A percentile compares a stretch with the other conserved stretches of the same genome.
These are phyloP conservation scores for Leptinotarsa texana DNA, from an alignment of 1,140 invertebrate genomes.

Conservation along the genomic window DNA sequence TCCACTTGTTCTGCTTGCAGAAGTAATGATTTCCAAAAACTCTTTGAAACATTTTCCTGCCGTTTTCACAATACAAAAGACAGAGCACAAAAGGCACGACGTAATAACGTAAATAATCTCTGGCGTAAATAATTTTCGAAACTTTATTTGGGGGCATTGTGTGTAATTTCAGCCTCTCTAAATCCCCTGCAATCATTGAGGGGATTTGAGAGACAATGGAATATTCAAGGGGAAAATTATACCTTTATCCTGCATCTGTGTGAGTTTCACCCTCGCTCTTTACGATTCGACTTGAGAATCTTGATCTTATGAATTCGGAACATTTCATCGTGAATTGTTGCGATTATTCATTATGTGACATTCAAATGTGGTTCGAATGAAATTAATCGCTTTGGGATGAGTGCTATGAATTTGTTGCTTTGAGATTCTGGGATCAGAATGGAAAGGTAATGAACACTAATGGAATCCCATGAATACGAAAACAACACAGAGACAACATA, in stretches of 20 bases:
- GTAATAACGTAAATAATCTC: slow-evolving; percentile 33
- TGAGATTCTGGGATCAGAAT: too few relatives aligned
- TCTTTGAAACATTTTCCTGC: slow-evolving; percentile 18
- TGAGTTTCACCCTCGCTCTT: slow-evolving; percentile 3
- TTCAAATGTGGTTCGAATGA: neutral
- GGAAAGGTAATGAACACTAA: too few relatives aligned
- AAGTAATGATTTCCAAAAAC: slow-evolving; percentile 19
- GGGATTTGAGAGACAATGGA: slow-evolving; percentile 49
- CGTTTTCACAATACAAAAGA: slow-evolving; percentile 15
- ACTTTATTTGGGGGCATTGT: slow-evolving; percentile 37
- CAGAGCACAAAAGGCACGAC: slow-evolving; percentile 11
- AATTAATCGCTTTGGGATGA: too few relatives aligned
- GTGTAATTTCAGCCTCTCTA: slow-evolving; percentile 39
- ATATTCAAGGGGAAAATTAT: slow-evolving; percentile 49
- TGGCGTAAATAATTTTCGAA: slow-evolving; percentile 46
- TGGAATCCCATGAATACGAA: too few relatives aligned
- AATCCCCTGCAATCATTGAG: slow-evolving; percentile 44
- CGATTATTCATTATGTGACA: slow-evolving; percentile 11
- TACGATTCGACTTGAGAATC: slow-evolving; percentile 19
- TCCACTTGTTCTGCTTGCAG: neutral
- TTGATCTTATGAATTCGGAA: slow-evolving; percentile 11
- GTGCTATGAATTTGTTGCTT: too few relatives aligned
- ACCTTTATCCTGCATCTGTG: slow-evolving; percentile 45
- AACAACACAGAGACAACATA: too few relatives aligned
- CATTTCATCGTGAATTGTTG: slow-evolving; percentile 11